These are phyloP conservation scores for Palythoa grandiflora DNA, from an alignment of 92 coral and sea anemone genomes.

Conservation along the genomic window DNA sequence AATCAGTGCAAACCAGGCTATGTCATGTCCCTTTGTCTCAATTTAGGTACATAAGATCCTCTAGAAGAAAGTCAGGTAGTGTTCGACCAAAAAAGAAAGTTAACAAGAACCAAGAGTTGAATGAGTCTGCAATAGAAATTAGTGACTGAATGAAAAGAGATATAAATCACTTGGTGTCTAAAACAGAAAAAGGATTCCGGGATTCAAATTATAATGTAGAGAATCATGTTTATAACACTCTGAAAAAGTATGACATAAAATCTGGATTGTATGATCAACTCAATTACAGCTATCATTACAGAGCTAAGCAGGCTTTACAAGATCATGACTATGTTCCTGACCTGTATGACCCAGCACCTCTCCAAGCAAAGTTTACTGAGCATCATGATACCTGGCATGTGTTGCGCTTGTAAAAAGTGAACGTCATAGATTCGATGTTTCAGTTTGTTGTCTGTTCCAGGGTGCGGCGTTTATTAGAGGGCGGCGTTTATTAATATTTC, in stretches of 20 bases:
- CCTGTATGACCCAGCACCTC: constrained; percentile 41
- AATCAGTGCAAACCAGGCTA: constrained; percentile 32
- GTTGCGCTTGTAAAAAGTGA: no score
- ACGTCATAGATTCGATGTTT: no score
- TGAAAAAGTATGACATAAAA: constrained; percentile 35
- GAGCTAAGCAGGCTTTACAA: constrained; percentile 51
- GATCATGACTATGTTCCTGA: constrained; percentile 61
- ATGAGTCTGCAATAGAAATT: constrained; percentile 30
- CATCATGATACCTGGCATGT: constrained; percentile 64
- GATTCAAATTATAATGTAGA: constrained; percentile 52
- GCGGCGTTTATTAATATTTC: no score
- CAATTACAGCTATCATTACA: constrained; percentile 58
- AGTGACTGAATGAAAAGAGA: constrained; percentile 70
- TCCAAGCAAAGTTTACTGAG: constrained; percentile 43
- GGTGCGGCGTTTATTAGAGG: no score
- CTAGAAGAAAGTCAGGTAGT: constrained; percentile 27
- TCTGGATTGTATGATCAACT: constrained; percentile 48
- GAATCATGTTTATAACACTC: constrained; percentile 43
- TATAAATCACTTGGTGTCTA: constrained; percentile 52
- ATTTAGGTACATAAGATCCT: constrained; percentile 47
- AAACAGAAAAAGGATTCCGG: constrained; percentile 40
- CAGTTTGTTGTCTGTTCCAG: no score
- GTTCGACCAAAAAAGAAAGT: constrained; percentile 57
- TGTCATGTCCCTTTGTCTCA: constrained; percentile 35
- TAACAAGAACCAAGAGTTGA: constrained; percentile 1